These are phyloP conservation scores for Erythrolamprus reginae DNA, from an alignment of 2,113 vertebrate genomes.

Conservation along the genomic window DNA sequence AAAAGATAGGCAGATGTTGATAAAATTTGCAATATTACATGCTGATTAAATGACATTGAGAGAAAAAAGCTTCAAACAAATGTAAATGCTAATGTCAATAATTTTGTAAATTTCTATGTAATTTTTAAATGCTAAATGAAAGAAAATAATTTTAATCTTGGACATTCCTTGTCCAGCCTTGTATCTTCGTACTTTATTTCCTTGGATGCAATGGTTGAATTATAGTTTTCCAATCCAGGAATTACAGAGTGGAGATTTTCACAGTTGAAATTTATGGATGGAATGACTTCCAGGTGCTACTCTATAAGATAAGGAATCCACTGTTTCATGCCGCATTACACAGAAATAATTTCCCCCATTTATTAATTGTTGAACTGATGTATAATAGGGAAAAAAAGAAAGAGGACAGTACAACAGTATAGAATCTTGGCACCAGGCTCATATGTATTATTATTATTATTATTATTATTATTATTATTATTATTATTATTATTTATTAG, in stretches of 20 bases:
- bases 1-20: neutral
- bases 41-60: neutral
- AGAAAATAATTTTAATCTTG: neutral
- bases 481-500: too few species aligned
- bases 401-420: neutral
- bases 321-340: neutral
- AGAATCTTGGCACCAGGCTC: neutral
- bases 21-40: neutral
- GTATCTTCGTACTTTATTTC: neutral
- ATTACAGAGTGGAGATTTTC: neutral
- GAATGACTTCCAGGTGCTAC: neutral
- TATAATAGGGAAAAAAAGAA: neutral
- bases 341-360: neutral
- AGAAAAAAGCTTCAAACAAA: neutral
- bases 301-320: neutral
- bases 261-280: neutral
- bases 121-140: neutral
- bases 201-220: neutral
- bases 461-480: too few species aligned
- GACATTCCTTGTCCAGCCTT: neutral
- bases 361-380: neutral
- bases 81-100: neutral
- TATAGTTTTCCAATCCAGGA: neutral
- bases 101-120: neutral
- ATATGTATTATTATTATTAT: too few species aligned